A percentile compares a stretch with the other conserved stretches of the same genome.
Conservation (phyloP, 2,113 vertebrate species). For the Cheilinus undulatus region DNA sequence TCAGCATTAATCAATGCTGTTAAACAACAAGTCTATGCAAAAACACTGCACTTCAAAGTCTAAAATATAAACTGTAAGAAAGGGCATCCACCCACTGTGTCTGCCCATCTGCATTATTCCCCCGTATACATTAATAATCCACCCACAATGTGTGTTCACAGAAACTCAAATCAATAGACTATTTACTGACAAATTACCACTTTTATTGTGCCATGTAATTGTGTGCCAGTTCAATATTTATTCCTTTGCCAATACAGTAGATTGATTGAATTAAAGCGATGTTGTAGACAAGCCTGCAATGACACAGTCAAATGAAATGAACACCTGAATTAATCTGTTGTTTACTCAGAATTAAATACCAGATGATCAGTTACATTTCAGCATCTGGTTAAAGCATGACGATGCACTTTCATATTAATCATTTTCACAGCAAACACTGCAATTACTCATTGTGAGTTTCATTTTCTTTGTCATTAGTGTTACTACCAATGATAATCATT, state of each 20-base stretch:
- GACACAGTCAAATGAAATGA: constrained; percentile 34
- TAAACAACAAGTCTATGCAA: constrained; percentile 19
- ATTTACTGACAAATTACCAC: constrained; percentile 65
- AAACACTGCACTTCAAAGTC: constrained; percentile 8
- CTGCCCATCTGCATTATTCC: constrained; percentile 21
- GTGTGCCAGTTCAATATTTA: constrained; percentile 62
- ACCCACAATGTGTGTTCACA: constrained; percentile 30
- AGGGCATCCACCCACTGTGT: constrained; percentile 25
- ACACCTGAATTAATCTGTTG: constrained; percentile 30
- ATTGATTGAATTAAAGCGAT: constrained; percentile 49
- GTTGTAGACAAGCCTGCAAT: constrained; percentile 31
- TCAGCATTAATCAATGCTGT: constrained; percentile 25
- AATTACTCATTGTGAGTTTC: constrained; percentile 18
- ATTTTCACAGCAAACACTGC: constrained; percentile 19
- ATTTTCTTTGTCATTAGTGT: constrained; percentile 44
- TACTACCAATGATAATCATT: constrained; percentile 24
- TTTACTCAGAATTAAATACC: constrained; percentile 26
- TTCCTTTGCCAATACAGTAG: constrained; percentile 51
- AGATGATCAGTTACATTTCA: constrained; percentile 39
- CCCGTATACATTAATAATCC: constrained; percentile 44
- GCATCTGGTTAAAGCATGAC: constrained; percentile 21
- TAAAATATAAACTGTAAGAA: constrained; percentile 22
- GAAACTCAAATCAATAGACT: constrained; percentile 57
- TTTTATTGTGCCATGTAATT: constrained; percentile 64
- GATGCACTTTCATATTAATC: constrained; percentile 25